Conservation (phyloP, 2,113 vertebrate genomes). For the Oplegnathus fasciatus region DNA sequence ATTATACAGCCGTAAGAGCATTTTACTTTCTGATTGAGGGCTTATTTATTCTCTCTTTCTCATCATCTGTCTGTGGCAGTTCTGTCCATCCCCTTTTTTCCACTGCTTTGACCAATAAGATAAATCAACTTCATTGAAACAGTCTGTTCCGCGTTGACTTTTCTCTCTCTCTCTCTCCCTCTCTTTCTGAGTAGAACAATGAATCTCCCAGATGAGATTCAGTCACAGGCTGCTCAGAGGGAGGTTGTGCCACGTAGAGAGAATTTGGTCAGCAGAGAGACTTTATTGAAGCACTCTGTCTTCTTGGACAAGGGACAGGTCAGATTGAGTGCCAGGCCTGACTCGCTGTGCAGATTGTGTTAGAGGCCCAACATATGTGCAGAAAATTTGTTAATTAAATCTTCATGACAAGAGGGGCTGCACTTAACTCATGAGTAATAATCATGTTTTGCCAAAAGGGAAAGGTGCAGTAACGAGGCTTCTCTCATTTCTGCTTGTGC, state of each 20-base stretch:
- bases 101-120: conserved; percentile 48
- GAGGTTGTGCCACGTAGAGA: conserved; percentile 65
- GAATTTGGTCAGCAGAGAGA: conserved; percentile 57
- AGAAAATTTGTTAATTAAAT: conserved; percentile 21
- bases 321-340: conserved; percentile 30
- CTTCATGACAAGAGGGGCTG: neutral
- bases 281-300: conserved; percentile 74
- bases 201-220: conserved; percentile 73
- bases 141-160: conserved; percentile 48
- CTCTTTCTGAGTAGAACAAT: conserved; percentile 58
- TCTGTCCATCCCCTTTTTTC: conserved; percentile 19
- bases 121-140: conserved; percentile 71
- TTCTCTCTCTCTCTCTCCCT: conserved; percentile 2
- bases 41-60: conserved; percentile 30
- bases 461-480: neutral
- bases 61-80: conserved; percentile 41
- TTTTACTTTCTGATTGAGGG: conserved; percentile 37
- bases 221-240: conserved; percentile 61
- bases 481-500: neutral
- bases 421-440: conserved; percentile 20
- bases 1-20: conserved; percentile 18
- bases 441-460: conserved; percentile 20
- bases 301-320: conserved; percentile 67
- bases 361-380: conserved; percentile 33
- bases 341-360: conserved; percentile 23